Evolutionary conservation across 2,113 vertebrate genomes (phyloP).

Genomic region (Syngnathus typhle): DNA sequence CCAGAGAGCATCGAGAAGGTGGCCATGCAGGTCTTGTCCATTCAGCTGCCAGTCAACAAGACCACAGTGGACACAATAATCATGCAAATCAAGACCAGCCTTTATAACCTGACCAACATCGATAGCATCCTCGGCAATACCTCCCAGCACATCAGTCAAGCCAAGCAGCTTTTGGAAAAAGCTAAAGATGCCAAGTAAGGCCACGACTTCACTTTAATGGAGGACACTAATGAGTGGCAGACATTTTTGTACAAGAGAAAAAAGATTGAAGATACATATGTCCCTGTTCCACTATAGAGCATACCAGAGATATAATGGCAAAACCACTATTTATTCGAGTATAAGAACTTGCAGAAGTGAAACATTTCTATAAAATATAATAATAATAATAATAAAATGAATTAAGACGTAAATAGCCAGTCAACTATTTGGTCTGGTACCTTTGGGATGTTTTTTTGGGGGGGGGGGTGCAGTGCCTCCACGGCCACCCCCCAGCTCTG

Average conservation of each 20-base stretch:
- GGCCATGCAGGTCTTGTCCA: conserved; percentile 74
- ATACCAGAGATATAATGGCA: too few species aligned
- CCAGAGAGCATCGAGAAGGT: conserved; percentile 81
- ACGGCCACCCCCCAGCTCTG: too few species aligned
- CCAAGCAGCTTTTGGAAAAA: conserved; percentile 63
- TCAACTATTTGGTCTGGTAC: too few species aligned
- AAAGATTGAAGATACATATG: too few species aligned
- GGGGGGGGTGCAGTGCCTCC: too few species aligned
- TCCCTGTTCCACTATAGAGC: too few species aligned
- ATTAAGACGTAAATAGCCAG: too few species aligned
- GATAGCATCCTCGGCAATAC: conserved; percentile 72
- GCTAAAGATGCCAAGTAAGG: conserved; percentile 71
- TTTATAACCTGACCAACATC: conserved; percentile 67
- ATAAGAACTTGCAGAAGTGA: too few species aligned
- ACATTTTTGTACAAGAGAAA: not conserved
- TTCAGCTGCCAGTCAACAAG: conserved; percentile 72
- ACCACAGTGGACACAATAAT: conserved; percentile 61
- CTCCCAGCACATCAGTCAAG: conserved; percentile 50
- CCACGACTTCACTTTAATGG: not conserved
- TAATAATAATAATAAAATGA: too few species aligned
- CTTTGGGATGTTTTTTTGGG: too few species aligned
- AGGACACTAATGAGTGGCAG: not conserved
- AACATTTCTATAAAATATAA: too few species aligned
- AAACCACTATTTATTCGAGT: too few species aligned
- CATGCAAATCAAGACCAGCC: conserved; percentile 67